Conservation (phyloP, 2,888 invertebrate genomes). For the Smittia sp. region DNA sequence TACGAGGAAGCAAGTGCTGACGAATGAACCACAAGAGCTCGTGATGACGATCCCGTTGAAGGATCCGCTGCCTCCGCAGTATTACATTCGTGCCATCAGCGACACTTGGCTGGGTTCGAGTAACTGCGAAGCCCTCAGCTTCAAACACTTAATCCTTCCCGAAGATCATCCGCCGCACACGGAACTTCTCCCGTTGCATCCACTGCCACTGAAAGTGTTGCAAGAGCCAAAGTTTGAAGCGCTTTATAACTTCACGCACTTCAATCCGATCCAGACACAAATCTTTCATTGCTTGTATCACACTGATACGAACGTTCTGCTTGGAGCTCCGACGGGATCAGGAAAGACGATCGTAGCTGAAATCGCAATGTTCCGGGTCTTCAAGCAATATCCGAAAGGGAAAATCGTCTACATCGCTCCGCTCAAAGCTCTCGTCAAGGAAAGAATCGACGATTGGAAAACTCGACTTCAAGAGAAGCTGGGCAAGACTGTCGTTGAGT, state of each 20-base stretch:
- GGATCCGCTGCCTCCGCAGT: slow-evolving; percentile 88
- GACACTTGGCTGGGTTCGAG: slow-evolving; percentile 70
- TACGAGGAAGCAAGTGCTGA: slow-evolving; percentile 60
- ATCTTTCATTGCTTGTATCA: slow-evolving; percentile 95
- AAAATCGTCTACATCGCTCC: slow-evolving; percentile 98
- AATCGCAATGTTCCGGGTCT: slow-evolving; percentile 91
- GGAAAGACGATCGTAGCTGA: slow-evolving; percentile 99
- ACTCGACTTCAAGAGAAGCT: slow-evolving; percentile 69
- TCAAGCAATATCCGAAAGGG: slow-evolving; percentile 72
- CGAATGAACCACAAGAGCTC: slow-evolving; percentile 74
- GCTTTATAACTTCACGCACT: slow-evolving; percentile 88
- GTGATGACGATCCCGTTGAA: slow-evolving; percentile 93
- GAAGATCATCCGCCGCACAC: slow-evolving; percentile 91
- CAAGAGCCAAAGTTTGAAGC: slow-evolving; percentile 73
- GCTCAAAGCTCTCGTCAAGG: slow-evolving; percentile 93
- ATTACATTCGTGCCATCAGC: slow-evolving; percentile 80
- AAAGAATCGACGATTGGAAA: slow-evolving; percentile 95
- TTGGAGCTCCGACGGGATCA: slow-evolving; percentile 87
- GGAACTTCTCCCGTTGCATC: slow-evolving; percentile 85
- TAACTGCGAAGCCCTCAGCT: slow-evolving; percentile 63
- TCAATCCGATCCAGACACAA: slow-evolving; percentile 98
- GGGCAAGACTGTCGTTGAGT: slow-evolving; percentile 83
- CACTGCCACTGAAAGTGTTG: slow-evolving; percentile 80
- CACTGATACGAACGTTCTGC: slow-evolving; percentile 86
- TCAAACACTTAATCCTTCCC: slow-evolving; percentile 86